A percentile compares a stretch with the other conserved stretches of the same genome.
Evolutionary conservation across 35 echinoderm and acorn worm species (phyloP).

Genomic region (Hemicentrotus pulcherrimus): DNA sequence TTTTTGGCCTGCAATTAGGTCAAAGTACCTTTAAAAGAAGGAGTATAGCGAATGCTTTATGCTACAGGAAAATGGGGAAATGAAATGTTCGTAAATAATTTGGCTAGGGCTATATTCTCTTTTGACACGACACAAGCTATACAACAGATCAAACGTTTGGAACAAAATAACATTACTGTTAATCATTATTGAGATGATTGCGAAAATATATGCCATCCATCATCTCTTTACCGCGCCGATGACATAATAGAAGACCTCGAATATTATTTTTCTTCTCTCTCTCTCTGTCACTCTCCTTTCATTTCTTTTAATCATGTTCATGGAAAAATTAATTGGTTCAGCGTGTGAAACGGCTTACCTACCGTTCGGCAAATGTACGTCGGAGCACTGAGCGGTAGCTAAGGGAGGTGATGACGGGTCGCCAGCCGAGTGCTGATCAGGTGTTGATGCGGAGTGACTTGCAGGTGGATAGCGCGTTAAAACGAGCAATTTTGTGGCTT

Average conservation of each 20-base stretch:
- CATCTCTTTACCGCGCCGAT: neutral
- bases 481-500: neutral
- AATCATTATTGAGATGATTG: too few species aligned
- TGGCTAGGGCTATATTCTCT: too few species aligned
- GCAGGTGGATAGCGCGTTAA: neutral
- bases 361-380: neutral
- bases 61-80: too few species aligned
- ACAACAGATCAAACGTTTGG: too few species aligned
- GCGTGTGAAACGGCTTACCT: neutral
- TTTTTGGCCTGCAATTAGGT: too few species aligned
- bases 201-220: neutral
- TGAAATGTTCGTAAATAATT: too few species aligned
- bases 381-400: neutral
- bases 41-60: too few species aligned
- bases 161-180: too few species aligned
- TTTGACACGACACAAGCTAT: too few species aligned
- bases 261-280: neutral
- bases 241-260: neutral
- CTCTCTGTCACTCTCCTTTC: neutral
- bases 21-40: too few species aligned
- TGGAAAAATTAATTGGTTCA: neutral
- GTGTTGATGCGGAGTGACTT: neutral
- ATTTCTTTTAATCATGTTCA: neutral
- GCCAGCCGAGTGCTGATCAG: neutral
- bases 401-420: slow-evolving; percentile 6